A percentile compares a stretch with the other conserved stretches of the same genome.
Conservation (phyloP, 92 coral and sea anemone genomes). For the Desmophyllum pertusum region DNA sequence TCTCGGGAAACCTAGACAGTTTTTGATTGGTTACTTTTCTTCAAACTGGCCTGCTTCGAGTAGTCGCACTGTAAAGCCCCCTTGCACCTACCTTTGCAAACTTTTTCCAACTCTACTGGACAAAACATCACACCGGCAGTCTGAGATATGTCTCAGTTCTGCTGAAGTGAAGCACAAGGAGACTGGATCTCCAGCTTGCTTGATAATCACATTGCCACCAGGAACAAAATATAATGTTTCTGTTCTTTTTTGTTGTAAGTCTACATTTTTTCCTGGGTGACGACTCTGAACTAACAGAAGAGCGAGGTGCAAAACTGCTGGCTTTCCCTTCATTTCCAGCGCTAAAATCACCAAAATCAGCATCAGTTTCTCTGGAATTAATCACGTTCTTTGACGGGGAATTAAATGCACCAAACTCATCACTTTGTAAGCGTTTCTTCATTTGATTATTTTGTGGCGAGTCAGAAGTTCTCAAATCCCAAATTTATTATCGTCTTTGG, state of each 20-base stretch:
- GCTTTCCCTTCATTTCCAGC: neutral
- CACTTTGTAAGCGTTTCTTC: neutral
- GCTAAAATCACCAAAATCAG: constrained; percentile 29
- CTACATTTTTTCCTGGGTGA: neutral
- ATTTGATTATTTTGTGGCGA: neutral
- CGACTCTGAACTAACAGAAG: neutral
- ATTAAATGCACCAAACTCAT: constrained; percentile 26
- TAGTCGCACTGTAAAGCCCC: too few species aligned
- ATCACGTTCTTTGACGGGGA: neutral
- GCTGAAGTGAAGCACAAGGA: constrained; percentile 19
- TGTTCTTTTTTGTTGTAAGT: neutral
- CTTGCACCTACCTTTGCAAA: constrained; percentile 16
- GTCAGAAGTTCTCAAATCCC: constrained; percentile 16
- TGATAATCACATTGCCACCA: neutral
- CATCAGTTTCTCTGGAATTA: constrained; percentile 6
- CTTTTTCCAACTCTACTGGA: constrained; percentile 2
- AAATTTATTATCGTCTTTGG: neutral
- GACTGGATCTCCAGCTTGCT: constrained; percentile 5
- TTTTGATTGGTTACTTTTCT: too few species aligned
- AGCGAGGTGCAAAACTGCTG: neutral
- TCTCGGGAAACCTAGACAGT: too few species aligned
- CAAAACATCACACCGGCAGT: constrained; percentile 4
- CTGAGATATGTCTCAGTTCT: constrained; percentile 11
- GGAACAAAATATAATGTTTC: constrained; percentile 12
- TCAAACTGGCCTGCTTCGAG: too few species aligned